Percentiles rank a stretch among this genome's conserved stretches.
These are phyloP conservation scores for Pterostichus niger DNA, from an alignment of 2,888 invertebrate genomes.

Conservation along the genomic window DNA sequence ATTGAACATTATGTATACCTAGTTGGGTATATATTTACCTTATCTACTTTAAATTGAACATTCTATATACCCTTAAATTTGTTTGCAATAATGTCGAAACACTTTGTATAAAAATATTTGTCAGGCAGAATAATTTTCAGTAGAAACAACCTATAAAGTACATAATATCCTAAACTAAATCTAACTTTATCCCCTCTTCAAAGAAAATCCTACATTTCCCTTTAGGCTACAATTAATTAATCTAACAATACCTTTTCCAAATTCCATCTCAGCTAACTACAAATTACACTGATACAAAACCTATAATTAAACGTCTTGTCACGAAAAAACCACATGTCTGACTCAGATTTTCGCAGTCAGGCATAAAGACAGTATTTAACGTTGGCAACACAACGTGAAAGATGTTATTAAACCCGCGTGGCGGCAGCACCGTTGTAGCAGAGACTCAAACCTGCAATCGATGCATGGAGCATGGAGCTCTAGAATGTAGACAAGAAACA, in stretches of 20 bases:
- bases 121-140: too few relatives aligned
- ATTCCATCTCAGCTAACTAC: not conserved
- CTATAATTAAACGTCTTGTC: not conserved
- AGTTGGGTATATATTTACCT: too few relatives aligned
- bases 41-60: too few relatives aligned
- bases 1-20: too few relatives aligned
- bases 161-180: too few relatives aligned
- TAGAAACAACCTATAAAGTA: too few relatives aligned
- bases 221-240: not conserved
- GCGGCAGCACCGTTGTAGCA: not conserved
- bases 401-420: not conserved
- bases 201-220: too few relatives aligned
- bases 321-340: not conserved
- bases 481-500: constrained; percentile 1
- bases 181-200: too few relatives aligned
- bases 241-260: not conserved
- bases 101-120: too few relatives aligned
- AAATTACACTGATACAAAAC: not conserved
- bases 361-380: not conserved
- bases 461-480: not conserved
- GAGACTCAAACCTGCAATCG: constrained; percentile 6
- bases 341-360: not conserved
- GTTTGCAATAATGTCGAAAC: too few relatives aligned
- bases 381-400: not conserved
- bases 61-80: too few relatives aligned